Evolutionary conservation across 2,888 invertebrate genomes (phyloP), one percentile per base, ranked within the genome.

Genomic region (Drosophila formosana): DNA sequence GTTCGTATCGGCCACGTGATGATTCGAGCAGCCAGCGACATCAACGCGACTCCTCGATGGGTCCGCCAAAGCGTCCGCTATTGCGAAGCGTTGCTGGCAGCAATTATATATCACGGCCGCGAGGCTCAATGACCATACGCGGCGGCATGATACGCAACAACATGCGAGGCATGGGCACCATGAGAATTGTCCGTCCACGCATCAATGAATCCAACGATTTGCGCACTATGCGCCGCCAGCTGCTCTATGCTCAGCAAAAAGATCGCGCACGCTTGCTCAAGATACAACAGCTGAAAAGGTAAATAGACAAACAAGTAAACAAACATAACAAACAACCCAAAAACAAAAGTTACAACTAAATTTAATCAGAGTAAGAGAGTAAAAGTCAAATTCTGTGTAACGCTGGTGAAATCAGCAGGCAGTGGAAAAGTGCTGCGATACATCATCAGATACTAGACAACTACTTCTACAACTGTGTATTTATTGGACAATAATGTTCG

Each of bases 241-340:
- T 92, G 66, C 74, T 92, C 66, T 87, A 90, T 77, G 91, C 92
- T 46, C 90, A 90, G 76, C 91, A 92, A 67, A 92, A 91, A 90
- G 92, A 92, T 84, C 90, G 91, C 66, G 91, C 90, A 63, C 90
- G 92, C 73, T 80, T 92, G 69, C 80, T 92, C 66, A 92, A 92
- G 83, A 92, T 92, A 78, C 91, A 92, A 84, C 91, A 90, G 69
- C 77, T 92, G 81, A 91, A 92, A 91, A 92, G 92, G 92, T 92
- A 92, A 92, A 75, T 89, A 83, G 63, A 66, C 46, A 75, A 74
- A 69, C 32, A 70, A 60, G 4, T 11, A 37, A 68, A 64, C 69
- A 72, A 72, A 67, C 53, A 77, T 75, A 75, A 68, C 58, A 55
- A 61, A 45, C 49, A 26, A 43, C 26, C 34, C 34, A 4, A 11